A percentile compares a stretch with the other conserved stretches of the same genome.
phyloP scores from a whole-genome alignment of 1,140 invertebrate species.

The Ceratina japonica region DNA sequence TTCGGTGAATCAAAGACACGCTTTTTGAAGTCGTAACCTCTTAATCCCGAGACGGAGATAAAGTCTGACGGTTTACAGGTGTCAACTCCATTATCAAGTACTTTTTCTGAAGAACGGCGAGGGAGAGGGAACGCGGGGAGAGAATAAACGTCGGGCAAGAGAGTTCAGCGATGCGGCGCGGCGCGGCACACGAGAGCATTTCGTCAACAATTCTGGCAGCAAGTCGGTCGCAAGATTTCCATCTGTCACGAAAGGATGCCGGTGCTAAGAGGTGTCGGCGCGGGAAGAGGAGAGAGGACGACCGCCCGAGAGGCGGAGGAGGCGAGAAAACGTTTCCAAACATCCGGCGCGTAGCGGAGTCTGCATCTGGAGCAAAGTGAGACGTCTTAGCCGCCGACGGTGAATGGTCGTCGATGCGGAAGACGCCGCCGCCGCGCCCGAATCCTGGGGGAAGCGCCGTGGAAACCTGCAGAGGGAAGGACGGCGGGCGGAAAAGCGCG shows the following conservation, averaged over 20 bases:
- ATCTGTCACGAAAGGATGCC: slow-evolving; percentile 48
- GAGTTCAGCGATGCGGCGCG: neutral
- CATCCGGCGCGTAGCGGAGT: slow-evolving; percentile 38
- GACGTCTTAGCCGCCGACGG: slow-evolving; percentile 59
- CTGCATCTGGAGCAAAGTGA: slow-evolving; percentile 57
- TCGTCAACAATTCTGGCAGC: slow-evolving; percentile 59
- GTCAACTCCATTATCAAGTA: neutral
- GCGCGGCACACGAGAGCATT: slow-evolving; percentile 42
- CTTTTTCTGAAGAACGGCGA: neutral
- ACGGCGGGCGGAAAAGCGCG: slow-evolving; percentile 10
- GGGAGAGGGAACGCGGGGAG: neutral
- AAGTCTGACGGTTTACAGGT: no score
- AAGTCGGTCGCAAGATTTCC: slow-evolving; percentile 60
- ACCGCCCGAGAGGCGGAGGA: neutral
- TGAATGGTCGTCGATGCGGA: slow-evolving; percentile 58
- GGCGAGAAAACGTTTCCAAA: slow-evolving; percentile 59
- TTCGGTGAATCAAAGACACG: no score
- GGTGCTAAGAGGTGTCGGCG: slow-evolving; percentile 6
- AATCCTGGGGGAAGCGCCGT: slow-evolving; percentile 44
- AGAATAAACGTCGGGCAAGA: neutral
- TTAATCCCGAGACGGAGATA: no score
- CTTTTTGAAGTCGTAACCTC: no score
- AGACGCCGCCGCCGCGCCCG: slow-evolving; percentile 34
- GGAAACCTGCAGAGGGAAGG: neutral
- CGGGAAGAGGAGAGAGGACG: neutral